Conservation (phyloP, 2,113 vertebrate species). For the Platycercus adscitus region DNA sequence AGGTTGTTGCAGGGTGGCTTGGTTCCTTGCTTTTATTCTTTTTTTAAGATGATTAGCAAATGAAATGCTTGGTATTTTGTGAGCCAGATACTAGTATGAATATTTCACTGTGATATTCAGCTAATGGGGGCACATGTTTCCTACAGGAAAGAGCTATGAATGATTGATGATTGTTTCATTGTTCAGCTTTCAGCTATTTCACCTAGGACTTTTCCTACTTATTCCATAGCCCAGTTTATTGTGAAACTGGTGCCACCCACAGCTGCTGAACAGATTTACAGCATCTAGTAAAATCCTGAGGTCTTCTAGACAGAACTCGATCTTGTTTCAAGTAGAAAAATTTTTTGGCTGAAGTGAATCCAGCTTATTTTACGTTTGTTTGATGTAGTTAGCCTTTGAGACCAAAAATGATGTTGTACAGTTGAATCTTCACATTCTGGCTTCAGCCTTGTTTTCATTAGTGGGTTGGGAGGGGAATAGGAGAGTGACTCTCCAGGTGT, state of each 20-base stretch:
- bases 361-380: constrained; percentile 54
- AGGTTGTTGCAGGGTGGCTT: background rate
- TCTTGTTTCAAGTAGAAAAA: constrained; percentile 69
- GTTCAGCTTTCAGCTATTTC: constrained; percentile 70
- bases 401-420: constrained; percentile 48
- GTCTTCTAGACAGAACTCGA: constrained; percentile 40
- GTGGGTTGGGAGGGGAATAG: constrained; percentile 65
- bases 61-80: constrained; percentile 13
- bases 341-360: constrained; percentile 53
- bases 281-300: constrained; percentile 41
- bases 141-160: constrained; percentile 73
- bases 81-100: constrained; percentile 24
- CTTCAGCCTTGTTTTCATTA: constrained; percentile 68
- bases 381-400: constrained; percentile 56
- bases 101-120: constrained; percentile 24
- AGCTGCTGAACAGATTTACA: constrained; percentile 65
- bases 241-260: constrained; percentile 63
- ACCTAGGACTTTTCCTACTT: constrained; percentile 66
- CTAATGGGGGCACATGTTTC: constrained; percentile 68
- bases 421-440: constrained; percentile 64
- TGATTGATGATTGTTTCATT: constrained; percentile 76
- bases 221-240: constrained; percentile 35
- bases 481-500: constrained; percentile 78
- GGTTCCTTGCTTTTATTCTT: background rate
- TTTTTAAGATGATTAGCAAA: background rate